Base-by-base conservation (phyloP, 2,888 invertebrate genomes). In the Nymphalis c-album region DNA sequence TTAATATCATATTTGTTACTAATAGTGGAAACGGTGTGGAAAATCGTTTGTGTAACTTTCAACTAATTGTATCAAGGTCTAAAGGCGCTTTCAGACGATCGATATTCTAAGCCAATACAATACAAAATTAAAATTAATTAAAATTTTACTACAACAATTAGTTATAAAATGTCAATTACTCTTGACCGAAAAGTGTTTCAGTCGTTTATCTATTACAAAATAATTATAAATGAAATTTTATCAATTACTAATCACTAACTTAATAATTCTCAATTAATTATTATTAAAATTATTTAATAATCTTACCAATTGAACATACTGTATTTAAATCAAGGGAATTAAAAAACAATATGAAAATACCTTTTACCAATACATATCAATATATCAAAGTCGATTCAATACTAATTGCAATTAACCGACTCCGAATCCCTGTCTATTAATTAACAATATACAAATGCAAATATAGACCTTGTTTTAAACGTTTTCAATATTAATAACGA, bases 1-100 rank as follows among this genome's bases (percentile, higher is more conserved):
- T 40, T 13, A 31, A 40, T 40, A 40, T 40, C 4, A 40, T 40
- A 10, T 31, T 13, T 40, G 40, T 40, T 40, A 40, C 40, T 40
- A 40, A 40, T 40, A 75, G 73, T 78, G 80, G 80, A 84, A 81
- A 82, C 76, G 77, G 76, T 76, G 79, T 78, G 76, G 80, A 79
- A 81, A 84, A 80, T 79, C 76, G 77, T 77, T 76, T 78, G 73
- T 73, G 76, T 76, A 72, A 76, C 81, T 80, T 79, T 81, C 77
- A 76, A 75, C 68, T 70, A 81, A 81, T 75, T 69, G 74, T 80
- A 85, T 80, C 85, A 84, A 84, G 85, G 85, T 77, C 78, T 70
- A 64, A 62, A 50, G 55, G 45, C 60, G 17, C 50, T 57, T 68
- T 63, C 62, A 66, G 63, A 66, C 62, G 18, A 59, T 51, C n/a